Evolutionary conservation across 2,888 invertebrate species (phyloP), one percentile per base, ranked within the genome.

Genomic region (Furcula furcula): DNA sequence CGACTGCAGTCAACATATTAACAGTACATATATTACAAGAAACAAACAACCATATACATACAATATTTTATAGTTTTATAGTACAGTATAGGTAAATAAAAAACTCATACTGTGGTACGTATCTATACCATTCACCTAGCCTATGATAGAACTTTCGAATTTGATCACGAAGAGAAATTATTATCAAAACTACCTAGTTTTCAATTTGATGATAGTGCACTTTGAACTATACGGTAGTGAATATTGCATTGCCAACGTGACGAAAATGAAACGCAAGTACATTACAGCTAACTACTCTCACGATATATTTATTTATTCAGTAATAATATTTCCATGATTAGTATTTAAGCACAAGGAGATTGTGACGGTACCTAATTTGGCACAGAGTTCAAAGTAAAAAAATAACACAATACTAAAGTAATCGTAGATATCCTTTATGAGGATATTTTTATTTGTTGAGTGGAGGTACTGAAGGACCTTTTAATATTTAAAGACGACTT

Each of bases 111-210:
- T 34, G 11, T 27, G 49, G 49, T 55, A 70, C 67, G 74, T 78
- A 78, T 80, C 75, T n/a, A 79, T 71, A 79, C 75, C 80, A 80
- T 86, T 87, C 74, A 75, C 83, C 87, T 87, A 88, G 77, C 87
- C 88, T 88, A 88, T 86, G 86, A 86, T 86, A 87, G 84, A 80
- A 79, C 84, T 86, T 84, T 82, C 75, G 75, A 86, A 83, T 80
- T 84, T 79, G 83, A 86, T 86, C 84, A 79, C 83, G 83, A 87
- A 85, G 84, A 84, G 75, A 88, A 88, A 87, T 82, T 76, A 86
- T 86, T 86, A 85, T 83, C 77, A 81, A 83, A 82, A 81, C 85
- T 87, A 86, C 84, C 82, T 86, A 87, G 82, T 78, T 72, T 75
- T 61, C 76, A 75, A 77, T 38, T 79, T 69, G 70, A 70, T 76